Conservation (phyloP, 2,888 invertebrate genomes). For the Lochmaea crataegi region DNA sequence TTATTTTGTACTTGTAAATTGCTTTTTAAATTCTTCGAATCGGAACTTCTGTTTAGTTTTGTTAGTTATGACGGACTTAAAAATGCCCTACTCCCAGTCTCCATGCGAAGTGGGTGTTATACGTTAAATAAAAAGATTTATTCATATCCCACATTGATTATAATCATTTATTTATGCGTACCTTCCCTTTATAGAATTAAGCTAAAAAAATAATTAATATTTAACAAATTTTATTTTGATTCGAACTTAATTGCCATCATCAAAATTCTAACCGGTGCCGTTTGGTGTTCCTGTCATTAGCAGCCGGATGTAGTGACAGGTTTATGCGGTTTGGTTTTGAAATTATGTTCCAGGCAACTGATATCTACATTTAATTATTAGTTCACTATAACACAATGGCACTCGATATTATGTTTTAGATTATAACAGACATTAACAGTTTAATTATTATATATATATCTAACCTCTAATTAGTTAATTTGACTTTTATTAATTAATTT, state of each 20-base stretch:
- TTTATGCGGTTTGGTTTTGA: constrained; percentile 1
- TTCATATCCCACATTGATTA: too few relatives aligned
- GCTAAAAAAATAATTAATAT: background rate
- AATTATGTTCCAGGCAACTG: constrained; percentile 5
- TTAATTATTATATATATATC: too few relatives aligned
- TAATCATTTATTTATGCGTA: too few relatives aligned
- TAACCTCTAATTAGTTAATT: too few relatives aligned
- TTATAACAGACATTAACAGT: background rate
- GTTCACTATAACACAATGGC: background rate
- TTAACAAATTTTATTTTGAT: background rate
- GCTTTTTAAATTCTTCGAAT: too few relatives aligned
- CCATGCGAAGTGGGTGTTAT: too few relatives aligned
- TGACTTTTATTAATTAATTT: too few relatives aligned
- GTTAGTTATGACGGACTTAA: too few relatives aligned
- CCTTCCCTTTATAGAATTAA: background rate
- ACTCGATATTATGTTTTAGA: constrained; percentile 18
- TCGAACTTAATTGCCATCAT: background rate
- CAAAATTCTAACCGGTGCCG: background rate
- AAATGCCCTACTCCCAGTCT: too few relatives aligned
- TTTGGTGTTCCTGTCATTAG: background rate
- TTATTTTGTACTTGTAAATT: too few relatives aligned
- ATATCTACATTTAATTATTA: background rate
- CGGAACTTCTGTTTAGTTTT: too few relatives aligned
- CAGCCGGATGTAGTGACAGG: background rate
- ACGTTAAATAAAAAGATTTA: too few relatives aligned